phyloP scores from a whole-genome alignment of 2,113 vertebrate genomes.

The Vicugna pacos region DNA sequence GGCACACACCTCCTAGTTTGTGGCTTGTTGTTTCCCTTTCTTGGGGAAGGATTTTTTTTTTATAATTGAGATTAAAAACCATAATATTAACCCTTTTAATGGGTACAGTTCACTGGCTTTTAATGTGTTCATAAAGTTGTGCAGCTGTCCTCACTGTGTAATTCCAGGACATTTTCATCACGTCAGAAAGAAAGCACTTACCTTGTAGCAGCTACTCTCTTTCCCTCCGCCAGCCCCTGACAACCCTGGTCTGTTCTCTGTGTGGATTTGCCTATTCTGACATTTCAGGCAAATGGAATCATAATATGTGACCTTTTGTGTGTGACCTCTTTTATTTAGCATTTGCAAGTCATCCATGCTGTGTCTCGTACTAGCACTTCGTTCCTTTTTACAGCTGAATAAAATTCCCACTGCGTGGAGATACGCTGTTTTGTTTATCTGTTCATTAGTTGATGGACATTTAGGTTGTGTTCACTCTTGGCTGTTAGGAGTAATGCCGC shows the following conservation, averaged over 20 bases:
- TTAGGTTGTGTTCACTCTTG: neutral
- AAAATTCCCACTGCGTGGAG: neutral
- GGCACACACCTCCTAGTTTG: neutral
- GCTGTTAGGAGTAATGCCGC: neutral
- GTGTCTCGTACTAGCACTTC: neutral
- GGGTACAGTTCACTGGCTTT: neutral
- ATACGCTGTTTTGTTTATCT: neutral
- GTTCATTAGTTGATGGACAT: neutral
- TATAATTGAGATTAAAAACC: neutral
- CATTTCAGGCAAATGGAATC: neutral
- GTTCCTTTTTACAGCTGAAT: slow-evolving; percentile 30
- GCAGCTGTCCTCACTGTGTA: neutral
- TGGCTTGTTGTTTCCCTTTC: slow-evolving; percentile 13
- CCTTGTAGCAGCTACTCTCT: neutral
- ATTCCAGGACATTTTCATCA: slow-evolving; percentile 30
- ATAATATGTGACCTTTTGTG: neutral
- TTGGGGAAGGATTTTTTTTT: neutral
- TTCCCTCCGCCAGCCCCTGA: neutral
- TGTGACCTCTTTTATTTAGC: neutral
- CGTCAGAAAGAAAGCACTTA: neutral
- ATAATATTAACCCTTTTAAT: neutral
- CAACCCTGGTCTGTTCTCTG: neutral
- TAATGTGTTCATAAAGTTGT: neutral
- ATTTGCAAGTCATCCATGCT: neutral
- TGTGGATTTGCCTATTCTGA: neutral